Base-by-base conservation (phyloP, 2,888 invertebrate genomes). In the Macrosiphum euphorbiae region DNA sequence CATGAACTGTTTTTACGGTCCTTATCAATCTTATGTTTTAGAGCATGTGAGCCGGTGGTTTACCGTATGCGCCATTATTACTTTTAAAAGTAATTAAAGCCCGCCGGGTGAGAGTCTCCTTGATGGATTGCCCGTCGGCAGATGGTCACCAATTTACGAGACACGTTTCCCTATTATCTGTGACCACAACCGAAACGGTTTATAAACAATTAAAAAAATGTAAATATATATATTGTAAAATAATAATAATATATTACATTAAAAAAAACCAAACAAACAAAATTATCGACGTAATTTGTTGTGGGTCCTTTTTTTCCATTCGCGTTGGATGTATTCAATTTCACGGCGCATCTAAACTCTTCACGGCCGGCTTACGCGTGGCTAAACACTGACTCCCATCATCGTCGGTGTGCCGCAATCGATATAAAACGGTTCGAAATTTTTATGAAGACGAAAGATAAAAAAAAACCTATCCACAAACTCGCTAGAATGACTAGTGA, bases 71-170 rank as follows among this genome's bases (percentile, higher is more conserved):
- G 90, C 90, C 86, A 90, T 94, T 94, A 94, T 94, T 94, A 94
- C 94, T 94, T 94, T 94, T 86, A 90, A 94, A 94, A 94, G 94
- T 94, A 94, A 94, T 94, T 94, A 94, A 94, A 90, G 90, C 90
- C 85, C 87, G 44, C 58, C 78, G 94, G 86, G 90, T 85, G 94
- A 85, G 94, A 89, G 89, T 85, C 50, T 90, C 94, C 87, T 94
- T 94, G 94, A 94, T 94, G 90, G 94, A 94, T 94, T 89, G 86
- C 86, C 90, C 90, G 86, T 85, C 94, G 90, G 90, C 94, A 94
- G 89, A 94, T 94, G 94, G 94, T 94, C 94, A 94, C 94, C 90
- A 90, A 90, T 90, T 92, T 92, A 94, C 67, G 84, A 85, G 84
- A 90, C 90, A 67, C 44, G 85, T 90, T 94, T 94, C 20, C 88